Evolutionary conservation across 2,113 vertebrate species (phyloP).

Genomic region (Melospiza georgiana): DNA sequence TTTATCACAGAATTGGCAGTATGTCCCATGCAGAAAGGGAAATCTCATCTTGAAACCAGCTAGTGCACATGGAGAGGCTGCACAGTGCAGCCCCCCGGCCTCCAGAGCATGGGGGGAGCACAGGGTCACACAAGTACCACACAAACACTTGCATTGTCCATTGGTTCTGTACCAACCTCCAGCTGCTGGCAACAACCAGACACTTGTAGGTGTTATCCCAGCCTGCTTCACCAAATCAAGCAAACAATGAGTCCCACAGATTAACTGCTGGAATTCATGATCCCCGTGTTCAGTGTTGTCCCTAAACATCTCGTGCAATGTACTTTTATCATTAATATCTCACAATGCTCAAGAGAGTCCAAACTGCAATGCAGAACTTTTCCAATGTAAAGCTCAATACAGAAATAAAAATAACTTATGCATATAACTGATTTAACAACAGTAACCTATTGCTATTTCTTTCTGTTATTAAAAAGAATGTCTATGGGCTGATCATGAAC

Average conservation of each 20-base stretch:
- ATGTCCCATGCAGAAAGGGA: background rate
- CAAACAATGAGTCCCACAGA: background rate
- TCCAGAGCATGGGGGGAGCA: background rate
- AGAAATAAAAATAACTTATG: background rate
- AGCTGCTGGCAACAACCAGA: background rate
- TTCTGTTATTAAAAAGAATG: background rate
- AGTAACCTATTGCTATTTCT: background rate
- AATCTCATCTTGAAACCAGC: background rate
- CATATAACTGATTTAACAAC: background rate
- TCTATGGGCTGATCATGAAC: background rate
- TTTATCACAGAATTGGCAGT: background rate
- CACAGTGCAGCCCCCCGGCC: background rate
- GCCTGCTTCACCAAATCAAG: background rate
- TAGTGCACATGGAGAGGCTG: background rate
- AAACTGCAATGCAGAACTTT: background rate
- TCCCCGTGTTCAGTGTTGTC: background rate
- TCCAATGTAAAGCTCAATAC: background rate
- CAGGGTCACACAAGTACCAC: background rate
- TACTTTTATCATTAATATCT: background rate
- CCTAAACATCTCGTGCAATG: background rate
- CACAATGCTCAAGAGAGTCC: background rate
- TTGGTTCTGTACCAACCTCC: background rate
- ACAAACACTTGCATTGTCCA: background rate
- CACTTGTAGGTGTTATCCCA: background rate
- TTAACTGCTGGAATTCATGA: background rate